phyloP scores from a whole-genome alignment of 1,140 invertebrate genomes.

The Cryptotermes secundus region DNA sequence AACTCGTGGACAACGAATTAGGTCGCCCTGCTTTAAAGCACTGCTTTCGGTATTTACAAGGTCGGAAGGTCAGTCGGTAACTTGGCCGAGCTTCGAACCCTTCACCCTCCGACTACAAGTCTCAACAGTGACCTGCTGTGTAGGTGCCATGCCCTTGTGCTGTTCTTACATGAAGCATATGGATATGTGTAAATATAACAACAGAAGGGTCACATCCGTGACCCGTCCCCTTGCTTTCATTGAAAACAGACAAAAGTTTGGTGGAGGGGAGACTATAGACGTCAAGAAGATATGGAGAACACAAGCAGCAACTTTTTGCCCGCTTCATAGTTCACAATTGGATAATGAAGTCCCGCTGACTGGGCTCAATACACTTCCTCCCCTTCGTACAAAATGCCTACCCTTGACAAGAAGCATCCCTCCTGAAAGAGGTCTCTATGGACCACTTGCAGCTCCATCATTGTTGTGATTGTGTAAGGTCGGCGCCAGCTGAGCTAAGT shows the following conservation, averaged over 20 bases:
- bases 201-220: constrained; percentile 2
- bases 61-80: too few relatives aligned
- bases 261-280: not conserved
- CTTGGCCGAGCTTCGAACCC: too few relatives aligned
- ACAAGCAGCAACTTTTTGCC: not conserved
- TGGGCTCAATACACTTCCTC: not conserved
- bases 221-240: not conserved
- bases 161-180: not conserved
- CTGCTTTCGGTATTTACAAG: too few relatives aligned
- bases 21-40: too few relatives aligned
- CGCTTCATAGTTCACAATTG: not conserved
- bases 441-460: not conserved
- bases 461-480: not conserved
- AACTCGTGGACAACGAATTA: too few relatives aligned
- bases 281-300: not conserved
- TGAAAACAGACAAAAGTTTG: not conserved
- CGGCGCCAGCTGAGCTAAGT: not conserved
- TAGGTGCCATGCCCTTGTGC: not conserved
- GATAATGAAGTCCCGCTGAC: constrained; percentile 10
- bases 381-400: not conserved
- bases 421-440: not conserved
- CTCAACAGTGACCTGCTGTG: too few relatives aligned
- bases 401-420: not conserved
- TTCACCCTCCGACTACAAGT: too few relatives aligned
- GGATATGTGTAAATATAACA: constrained; percentile 20